Percentiles rank a stretch among this genome's conserved stretches.
phyloP scores from a whole-genome alignment of 2,888 invertebrate genomes.

The Cryptus armator region DNA sequence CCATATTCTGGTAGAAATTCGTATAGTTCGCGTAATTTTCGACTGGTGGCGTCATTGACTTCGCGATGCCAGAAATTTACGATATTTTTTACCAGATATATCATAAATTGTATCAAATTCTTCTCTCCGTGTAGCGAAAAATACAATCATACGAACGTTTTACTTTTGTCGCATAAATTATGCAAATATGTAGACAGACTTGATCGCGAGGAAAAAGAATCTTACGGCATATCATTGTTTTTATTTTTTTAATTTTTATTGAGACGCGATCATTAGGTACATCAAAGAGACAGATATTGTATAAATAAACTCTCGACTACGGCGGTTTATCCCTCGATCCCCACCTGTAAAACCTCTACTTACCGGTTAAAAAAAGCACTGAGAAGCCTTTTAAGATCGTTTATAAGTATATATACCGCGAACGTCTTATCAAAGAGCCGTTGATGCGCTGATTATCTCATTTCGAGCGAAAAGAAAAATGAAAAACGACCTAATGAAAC shows the following conservation, averaged over 20 bases:
- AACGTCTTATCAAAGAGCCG: conserved; percentile 21
- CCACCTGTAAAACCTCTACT: background rate
- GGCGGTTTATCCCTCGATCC: conserved; percentile 19
- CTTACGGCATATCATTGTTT: background rate
- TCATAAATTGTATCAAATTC: no score
- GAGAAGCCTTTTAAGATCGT: conserved; percentile 49
- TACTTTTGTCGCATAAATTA: background rate
- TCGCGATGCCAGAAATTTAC: no score
- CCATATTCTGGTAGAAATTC: no score
- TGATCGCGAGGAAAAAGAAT: background rate
- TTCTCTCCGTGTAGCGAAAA: no score
- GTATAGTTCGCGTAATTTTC: no score
- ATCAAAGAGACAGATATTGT: conserved; percentile 28
- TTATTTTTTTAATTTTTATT: background rate
- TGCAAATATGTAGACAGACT: background rate
- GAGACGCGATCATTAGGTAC: conserved; percentile 2
- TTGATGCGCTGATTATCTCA: conserved; percentile 34
- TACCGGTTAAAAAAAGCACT: conserved; percentile 31
- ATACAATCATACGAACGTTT: no score
- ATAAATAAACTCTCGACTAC: conserved; percentile 31
- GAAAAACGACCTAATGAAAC: conserved; percentile 12
- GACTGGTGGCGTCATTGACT: no score
- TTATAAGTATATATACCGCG: background rate
- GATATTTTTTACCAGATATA: no score
- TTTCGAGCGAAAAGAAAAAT: background rate